Base-by-base conservation (phyloP, 2,797 vertebrate species). In the Micrastur ruficollis region DNA sequence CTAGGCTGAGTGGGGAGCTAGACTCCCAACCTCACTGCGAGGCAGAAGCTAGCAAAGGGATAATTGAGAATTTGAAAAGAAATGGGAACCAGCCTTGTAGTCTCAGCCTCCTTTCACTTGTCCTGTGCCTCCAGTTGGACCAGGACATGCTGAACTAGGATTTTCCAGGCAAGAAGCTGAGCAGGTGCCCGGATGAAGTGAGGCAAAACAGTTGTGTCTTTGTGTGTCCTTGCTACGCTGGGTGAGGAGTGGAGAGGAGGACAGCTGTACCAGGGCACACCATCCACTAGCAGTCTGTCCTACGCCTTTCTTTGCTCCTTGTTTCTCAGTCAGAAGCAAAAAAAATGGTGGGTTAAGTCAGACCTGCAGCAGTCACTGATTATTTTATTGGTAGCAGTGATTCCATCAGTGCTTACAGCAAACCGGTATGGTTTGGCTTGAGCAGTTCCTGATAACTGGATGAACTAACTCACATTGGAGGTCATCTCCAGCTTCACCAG, bases 381-480 rank as follows among this genome's bases (percentile, higher is more conserved):
- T 19, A 8, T 5, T 1, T 3, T 52, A 12, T 8, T 9, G 14
- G 17, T 14, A 56, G 56, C 5, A 1, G 16, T 5, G 38, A 22
- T 65, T 53, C 40, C 44, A 19, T 8, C 1, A 5, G 8, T 32
- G 27, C n/a, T 78, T 15, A 23, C 26, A 73, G 31, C n/a, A 29
- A 68, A 44, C 13, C 6, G 2, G 22, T 3, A 34, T 16, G 32
- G 22, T 71, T 67, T 17, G 44, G 18, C 40, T 44, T 9, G 27
- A 49, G 68, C 25, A 62, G 15, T 27, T 52, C 22, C 32, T 36
- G 31, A 7, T 9, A 38, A 42, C 22, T 32, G 55, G 12, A 23
- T 34, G 21, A 61, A 26, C 8, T 32, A 12, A 17, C 11, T 23
- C 40, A 17, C 8, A 3, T 4, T 27, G 14, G 61, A 52, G 42